These are phyloP conservation scores for Esox lucius DNA, from an alignment of 2,797 vertebrate species.

Conservation along the genomic window DNA sequence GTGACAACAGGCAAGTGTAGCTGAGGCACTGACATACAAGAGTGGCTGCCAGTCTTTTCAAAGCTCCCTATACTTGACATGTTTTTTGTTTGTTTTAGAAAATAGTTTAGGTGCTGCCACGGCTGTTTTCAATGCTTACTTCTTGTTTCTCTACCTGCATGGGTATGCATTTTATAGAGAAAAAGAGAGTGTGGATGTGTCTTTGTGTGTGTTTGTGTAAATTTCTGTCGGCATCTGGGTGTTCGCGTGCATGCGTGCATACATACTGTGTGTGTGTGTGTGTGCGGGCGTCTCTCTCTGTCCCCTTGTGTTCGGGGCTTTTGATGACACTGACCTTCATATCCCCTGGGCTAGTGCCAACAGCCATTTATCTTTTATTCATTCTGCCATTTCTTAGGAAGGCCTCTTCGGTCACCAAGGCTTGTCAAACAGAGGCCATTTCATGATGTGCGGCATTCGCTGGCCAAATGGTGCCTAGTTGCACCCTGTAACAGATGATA, in stretches of 20 bases:
- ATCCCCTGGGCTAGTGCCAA: conserved; percentile 51
- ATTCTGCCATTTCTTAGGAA: conserved; percentile 71
- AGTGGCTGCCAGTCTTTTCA: neutral
- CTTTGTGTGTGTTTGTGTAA: neutral
- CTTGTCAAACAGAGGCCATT: conserved; percentile 60
- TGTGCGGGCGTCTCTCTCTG: neutral
- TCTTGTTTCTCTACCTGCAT: conserved; percentile 10
- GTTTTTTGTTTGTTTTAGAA: neutral
- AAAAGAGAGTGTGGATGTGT: conserved; percentile 3
- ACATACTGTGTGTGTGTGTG: neutral
- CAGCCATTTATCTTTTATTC: conserved; percentile 77
- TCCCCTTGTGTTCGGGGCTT: conserved; percentile 23
- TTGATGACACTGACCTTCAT: conserved; percentile 68
- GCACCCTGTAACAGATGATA: conserved; percentile 14
- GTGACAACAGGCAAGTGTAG: neutral
- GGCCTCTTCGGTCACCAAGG: conserved; percentile 52
- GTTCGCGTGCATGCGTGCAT: neutral
- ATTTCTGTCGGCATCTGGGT: neutral
- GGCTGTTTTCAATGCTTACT: conserved; percentile 7
- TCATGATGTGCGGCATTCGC: conserved; percentile 39
- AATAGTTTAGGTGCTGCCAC: neutral
- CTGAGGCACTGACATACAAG: neutral
- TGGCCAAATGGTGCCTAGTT: conserved; percentile 7
- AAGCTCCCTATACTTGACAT: neutral
- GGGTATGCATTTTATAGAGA: conserved; percentile 12